Evolutionary conservation across 2,888 invertebrate genomes (phyloP).

Genomic region (Lithophane leautieri): DNA sequence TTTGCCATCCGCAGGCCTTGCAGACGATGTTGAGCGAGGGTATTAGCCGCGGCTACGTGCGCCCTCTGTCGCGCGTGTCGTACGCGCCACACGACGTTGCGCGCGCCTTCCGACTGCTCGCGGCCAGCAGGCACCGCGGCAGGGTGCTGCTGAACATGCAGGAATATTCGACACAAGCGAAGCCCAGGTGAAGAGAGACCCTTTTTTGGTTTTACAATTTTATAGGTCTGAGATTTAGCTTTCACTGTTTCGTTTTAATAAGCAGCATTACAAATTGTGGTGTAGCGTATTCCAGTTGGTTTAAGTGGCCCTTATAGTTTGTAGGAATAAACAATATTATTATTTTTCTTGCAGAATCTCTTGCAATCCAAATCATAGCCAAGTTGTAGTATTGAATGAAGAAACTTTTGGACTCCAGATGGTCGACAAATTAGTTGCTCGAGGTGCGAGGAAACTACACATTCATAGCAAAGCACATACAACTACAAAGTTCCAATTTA

Average conservation of each 20-base stretch:
- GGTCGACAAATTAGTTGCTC: constrained; percentile 70
- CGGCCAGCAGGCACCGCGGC: constrained; percentile 54
- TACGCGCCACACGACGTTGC: constrained; percentile 56
- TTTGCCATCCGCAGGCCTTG: constrained; percentile 62
- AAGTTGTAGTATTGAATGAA: constrained; percentile 70
- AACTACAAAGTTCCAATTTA: constrained; percentile 58
- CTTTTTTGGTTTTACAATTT: background rate
- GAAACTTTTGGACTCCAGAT: constrained; percentile 69
- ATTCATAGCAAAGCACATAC: constrained; percentile 57
- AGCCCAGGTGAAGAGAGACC: constrained; percentile 63
- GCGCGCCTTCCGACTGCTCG: constrained; percentile 53
- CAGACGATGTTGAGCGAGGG: constrained; percentile 75
- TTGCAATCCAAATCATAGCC: constrained; percentile 51
- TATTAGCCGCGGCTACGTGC: constrained; percentile 76
- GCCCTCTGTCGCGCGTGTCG: constrained; percentile 75
- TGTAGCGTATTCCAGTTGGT: background rate
- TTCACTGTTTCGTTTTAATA: background rate
- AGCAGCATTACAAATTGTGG: background rate
- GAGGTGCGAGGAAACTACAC: constrained; percentile 73
- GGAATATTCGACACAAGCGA: constrained; percentile 20
- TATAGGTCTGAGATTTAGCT: background rate
- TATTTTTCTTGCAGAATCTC: constrained; percentile 54
- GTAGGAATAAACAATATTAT: background rate
- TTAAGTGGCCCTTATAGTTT: background rate
- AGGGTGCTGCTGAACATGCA: constrained; percentile 49